phyloP scores from a whole-genome alignment of 2,888 invertebrate genomes.

The Cryptosula pallasiana region DNA sequence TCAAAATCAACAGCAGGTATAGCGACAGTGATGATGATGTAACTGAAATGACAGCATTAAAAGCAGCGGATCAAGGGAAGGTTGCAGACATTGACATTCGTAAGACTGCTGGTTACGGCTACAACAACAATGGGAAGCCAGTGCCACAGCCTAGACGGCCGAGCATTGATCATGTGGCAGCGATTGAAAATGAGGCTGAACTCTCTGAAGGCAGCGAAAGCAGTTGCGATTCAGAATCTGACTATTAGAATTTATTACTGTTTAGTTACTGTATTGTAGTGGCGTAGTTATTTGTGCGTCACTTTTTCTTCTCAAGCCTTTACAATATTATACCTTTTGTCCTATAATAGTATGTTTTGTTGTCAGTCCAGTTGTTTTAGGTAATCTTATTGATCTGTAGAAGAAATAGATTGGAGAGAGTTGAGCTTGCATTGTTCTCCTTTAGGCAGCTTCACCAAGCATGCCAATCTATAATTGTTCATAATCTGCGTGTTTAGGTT shows the following conservation, averaged over 20 bases:
- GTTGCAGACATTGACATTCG: not conserved
- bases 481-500: not conserved
- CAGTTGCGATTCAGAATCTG: constrained; percentile 10
- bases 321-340: too few species aligned
- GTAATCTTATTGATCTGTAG: too few species aligned
- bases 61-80: not conserved
- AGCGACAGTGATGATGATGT: constrained; percentile 13
- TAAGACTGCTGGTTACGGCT: not conserved
- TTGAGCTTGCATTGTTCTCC: too few species aligned
- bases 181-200: not conserved
- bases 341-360: too few species aligned
- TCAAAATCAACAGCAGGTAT: not conserved
- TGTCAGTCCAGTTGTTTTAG: too few species aligned
- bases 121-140: not conserved
- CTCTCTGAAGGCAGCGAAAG: not conserved
- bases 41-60: not conserved
- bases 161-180: not conserved
- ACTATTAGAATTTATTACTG: not conserved
- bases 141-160: not conserved
- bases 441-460: not conserved
- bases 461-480: constrained; percentile 11
- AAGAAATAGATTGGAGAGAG: too few species aligned
- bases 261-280: not conserved
- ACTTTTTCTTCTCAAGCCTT: too few species aligned
- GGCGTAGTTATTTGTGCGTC: not conserved